A percentile compares a stretch with the other conserved stretches of the same genome.
phyloP scores from a whole-genome alignment of 2,888 invertebrate genomes.

The Eupeodes luniger region DNA sequence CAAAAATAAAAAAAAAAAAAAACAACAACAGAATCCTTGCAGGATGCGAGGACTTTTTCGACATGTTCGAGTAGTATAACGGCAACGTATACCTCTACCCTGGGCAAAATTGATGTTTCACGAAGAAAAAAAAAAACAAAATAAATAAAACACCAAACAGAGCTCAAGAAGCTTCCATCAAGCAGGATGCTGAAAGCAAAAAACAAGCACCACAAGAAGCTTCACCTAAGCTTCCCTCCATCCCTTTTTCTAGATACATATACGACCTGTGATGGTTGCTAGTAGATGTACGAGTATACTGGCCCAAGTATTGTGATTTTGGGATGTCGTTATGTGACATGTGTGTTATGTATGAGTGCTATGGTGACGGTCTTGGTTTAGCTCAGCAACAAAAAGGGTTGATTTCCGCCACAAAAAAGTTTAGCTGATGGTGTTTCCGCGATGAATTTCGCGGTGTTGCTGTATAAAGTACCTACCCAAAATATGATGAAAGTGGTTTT shows the following conservation, averaged over 20 bases:
- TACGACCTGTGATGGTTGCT: background rate
- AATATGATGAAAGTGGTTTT: constrained; percentile 54
- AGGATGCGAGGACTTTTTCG: constrained; percentile 72
- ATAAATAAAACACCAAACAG: constrained; percentile 38
- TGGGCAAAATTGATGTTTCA: constrained; percentile 20
- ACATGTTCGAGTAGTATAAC: constrained; percentile 66
- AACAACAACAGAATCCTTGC: constrained; percentile 62
- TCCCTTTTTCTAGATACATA: background rate
- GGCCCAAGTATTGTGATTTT: constrained; percentile 64
- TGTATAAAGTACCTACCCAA: background rate
- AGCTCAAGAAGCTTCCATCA: constrained; percentile 66
- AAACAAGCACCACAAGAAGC: constrained; percentile 58
- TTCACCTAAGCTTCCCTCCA: constrained; percentile 9
- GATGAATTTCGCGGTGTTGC: constrained; percentile 31
- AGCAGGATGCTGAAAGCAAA: constrained; percentile 56
- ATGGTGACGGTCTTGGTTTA: constrained; percentile 36
- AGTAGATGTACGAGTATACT: constrained; percentile 3
- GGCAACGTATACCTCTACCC: constrained; percentile 30
- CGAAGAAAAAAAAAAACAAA: constrained; percentile 32
- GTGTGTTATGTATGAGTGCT: background rate
- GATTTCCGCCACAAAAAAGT: constrained; percentile 69
- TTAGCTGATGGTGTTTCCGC: constrained; percentile 71
- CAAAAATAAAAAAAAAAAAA: constrained; percentile 8
- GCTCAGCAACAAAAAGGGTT: constrained; percentile 62
- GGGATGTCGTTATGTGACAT: constrained; percentile 60